A percentile compares a stretch with the other conserved stretches of the same genome.
These are phyloP conservation scores for Drosophila kikkawai DNA, from an alignment of 1,140 invertebrate genomes.

Conservation along the genomic window DNA sequence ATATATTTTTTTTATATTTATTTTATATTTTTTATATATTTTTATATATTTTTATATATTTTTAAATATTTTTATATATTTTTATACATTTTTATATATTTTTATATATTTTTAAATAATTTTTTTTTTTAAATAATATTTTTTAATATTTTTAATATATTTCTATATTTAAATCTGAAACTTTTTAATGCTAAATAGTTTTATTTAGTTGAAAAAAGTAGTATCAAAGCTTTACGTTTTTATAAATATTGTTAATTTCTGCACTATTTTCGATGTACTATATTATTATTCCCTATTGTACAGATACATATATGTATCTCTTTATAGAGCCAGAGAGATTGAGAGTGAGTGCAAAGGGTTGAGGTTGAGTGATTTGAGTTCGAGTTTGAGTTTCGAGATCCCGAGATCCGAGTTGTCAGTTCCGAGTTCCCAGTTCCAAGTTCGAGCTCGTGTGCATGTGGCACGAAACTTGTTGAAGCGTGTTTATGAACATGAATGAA, in stretches of 20 bases:
- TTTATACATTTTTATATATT: too few species aligned
- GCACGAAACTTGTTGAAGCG: constrained; percentile 59
- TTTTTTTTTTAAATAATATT: too few species aligned
- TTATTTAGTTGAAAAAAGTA: too few species aligned
- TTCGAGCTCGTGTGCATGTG: constrained; percentile 45
- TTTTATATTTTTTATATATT: too few species aligned
- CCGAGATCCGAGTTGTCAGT: not conserved
- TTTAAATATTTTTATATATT: too few species aligned
- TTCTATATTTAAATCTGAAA: too few species aligned
- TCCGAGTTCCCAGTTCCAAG: not conserved
- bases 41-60: too few species aligned
- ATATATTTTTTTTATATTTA: too few species aligned
- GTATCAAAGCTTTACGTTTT: not conserved
- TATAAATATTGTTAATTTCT: not conserved
- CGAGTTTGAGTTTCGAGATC: not conserved
- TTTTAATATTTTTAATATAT: too few species aligned
- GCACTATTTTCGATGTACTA: too few species aligned
- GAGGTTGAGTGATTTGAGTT: constrained; percentile 35
- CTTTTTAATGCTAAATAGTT: too few species aligned
- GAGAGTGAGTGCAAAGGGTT: constrained; percentile 21
- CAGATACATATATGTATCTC: not conserved
- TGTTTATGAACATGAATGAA: constrained; percentile 57
- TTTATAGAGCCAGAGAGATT: not conserved
- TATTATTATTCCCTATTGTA: not conserved
- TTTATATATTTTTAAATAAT: too few species aligned